phyloP scores from a whole-genome alignment of 1,140 invertebrate genomes.

The Leptinotarsa undecemlineata region DNA sequence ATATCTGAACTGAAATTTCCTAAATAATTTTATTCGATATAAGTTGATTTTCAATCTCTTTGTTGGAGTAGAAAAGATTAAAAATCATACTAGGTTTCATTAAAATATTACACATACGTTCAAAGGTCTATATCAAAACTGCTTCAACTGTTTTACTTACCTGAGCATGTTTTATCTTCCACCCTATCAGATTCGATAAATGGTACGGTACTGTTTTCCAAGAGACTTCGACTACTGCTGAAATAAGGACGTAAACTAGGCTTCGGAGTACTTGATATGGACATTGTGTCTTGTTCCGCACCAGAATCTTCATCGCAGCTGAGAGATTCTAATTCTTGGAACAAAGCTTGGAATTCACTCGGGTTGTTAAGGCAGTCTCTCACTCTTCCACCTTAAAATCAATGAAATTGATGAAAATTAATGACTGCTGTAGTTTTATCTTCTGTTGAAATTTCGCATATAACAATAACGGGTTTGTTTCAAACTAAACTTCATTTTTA shows the following conservation, averaged over 20 bases:
- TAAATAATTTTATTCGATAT: too few species aligned
- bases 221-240: constrained; percentile 81
- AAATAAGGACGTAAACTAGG: constrained; percentile 94
- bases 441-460: too few species aligned
- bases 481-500: too few species aligned
- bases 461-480: too few species aligned
- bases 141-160: constrained; percentile 20
- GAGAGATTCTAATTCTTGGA: constrained; percentile 87
- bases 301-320: constrained; percentile 87
- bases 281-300: constrained; percentile 91
- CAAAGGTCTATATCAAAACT: background rate
- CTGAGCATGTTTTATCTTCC: constrained; percentile 42
- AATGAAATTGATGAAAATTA: too few species aligned
- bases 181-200: constrained; percentile 43
- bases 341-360: constrained; percentile 59
- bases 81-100: too few species aligned
- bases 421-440: too few species aligned
- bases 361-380: constrained; percentile 50
- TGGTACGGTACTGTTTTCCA: constrained; percentile 48
- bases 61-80: too few species aligned
- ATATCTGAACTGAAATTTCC: too few species aligned
- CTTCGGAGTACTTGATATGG: constrained; percentile 94
- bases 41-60: too few species aligned
- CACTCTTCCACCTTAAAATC: constrained; percentile 39
- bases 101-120: background rate